A percentile compares a stretch with the other conserved stretches of the same genome.
Evolutionary conservation across 2,113 vertebrate species (phyloP).

Genomic region (Lagopus leucura): DNA sequence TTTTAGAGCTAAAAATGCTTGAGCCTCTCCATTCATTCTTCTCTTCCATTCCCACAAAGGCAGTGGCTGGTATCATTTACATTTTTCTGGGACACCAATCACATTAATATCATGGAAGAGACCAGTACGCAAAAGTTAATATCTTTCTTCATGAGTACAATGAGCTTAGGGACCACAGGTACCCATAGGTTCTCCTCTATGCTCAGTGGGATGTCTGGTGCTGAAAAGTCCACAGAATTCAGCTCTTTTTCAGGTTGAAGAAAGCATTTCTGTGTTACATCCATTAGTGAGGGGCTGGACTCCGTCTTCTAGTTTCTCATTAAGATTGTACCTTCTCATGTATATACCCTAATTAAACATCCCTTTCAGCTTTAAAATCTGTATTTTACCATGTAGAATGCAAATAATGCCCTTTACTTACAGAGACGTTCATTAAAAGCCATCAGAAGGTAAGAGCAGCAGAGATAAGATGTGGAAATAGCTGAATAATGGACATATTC

Average conservation of each 20-base stretch:
- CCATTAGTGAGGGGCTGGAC: too few relatives aligned
- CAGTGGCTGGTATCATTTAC: too few relatives aligned
- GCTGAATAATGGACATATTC: fast-evolving
- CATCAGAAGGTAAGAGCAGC: background rate
- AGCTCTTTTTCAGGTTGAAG: background rate
- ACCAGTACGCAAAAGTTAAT: background rate
- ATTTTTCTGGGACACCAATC: background rate
- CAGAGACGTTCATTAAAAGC: background rate
- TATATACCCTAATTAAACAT: background rate
- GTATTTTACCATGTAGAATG: background rate
- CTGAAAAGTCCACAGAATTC: background rate
- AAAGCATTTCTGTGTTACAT: fast-evolving
- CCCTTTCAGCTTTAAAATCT: background rate
- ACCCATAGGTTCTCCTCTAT: fast-evolving
- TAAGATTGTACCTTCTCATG: background rate
- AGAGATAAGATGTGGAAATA: background rate
- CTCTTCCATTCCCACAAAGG: background rate
- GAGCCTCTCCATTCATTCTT: background rate
- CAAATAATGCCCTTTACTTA: background rate
- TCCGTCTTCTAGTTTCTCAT: background rate
- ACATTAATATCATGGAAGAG: background rate
- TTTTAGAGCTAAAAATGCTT: background rate
- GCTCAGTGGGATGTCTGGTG: background rate
- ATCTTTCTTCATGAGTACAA: background rate
- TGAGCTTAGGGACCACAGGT: fast-evolving